Conservation (phyloP, 2,797 vertebrate species). For the Neosilurus mollespiculum region DNA sequence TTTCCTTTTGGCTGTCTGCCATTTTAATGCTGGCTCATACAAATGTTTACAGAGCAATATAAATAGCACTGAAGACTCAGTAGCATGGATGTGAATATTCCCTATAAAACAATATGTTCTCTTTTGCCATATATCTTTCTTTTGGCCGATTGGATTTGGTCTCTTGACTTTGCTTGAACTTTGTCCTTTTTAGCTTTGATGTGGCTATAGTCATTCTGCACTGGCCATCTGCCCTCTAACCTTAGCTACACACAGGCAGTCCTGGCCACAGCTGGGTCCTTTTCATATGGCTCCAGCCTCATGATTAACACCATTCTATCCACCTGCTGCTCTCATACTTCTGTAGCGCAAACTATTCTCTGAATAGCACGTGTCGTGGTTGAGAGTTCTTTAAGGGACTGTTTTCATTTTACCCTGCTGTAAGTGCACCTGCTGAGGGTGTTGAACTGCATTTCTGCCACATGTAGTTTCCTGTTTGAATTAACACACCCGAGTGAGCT, state of each 20-base stretch:
- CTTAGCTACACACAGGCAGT: slow-evolving; percentile 34
- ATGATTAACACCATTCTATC: slow-evolving; percentile 26
- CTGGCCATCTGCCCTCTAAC: slow-evolving; percentile 55
- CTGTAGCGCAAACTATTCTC: neutral
- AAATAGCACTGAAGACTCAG: neutral
- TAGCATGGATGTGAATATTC: too few relatives aligned
- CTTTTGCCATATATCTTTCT: neutral
- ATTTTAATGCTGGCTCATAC: neutral
- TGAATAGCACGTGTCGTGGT: neutral
- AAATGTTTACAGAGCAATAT: neutral
- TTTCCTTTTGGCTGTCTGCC: neutral
- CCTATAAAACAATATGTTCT: neutral
- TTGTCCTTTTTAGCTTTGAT: slow-evolving; percentile 18
- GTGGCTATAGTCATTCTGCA: slow-evolving; percentile 27
- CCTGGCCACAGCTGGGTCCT: slow-evolving; percentile 51
- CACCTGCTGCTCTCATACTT: slow-evolving; percentile 28
- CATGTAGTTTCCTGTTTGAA: neutral
- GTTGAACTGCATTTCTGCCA: neutral
- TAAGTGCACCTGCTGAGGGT: neutral
- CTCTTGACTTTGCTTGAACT: slow-evolving; percentile 17
- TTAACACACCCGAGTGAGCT: neutral
- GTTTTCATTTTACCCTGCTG: neutral
- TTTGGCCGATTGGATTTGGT: neutral
- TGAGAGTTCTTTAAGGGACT: neutral
- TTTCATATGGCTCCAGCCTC: slow-evolving; percentile 36